phyloP scores from a whole-genome alignment of 2,797 vertebrate species.

The Varecia variegata region DNA sequence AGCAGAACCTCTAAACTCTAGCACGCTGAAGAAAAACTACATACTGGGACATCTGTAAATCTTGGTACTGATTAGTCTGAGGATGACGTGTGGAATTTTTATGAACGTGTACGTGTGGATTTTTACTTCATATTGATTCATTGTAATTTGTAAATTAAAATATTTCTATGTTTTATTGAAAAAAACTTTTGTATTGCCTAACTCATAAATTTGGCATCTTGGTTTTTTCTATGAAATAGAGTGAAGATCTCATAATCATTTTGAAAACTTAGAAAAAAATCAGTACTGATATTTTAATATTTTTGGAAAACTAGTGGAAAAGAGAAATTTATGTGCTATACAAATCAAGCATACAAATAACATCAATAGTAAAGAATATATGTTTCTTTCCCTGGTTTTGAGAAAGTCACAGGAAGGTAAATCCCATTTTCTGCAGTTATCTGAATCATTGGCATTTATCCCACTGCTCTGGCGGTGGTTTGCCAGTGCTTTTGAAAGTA shows the following conservation, averaged over 20 bases:
- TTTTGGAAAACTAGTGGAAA: constrained; percentile 44
- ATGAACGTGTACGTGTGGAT: constrained; percentile 72
- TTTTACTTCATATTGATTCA: constrained; percentile 70
- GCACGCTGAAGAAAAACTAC: constrained; percentile 88
- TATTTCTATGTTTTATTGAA: constrained; percentile 83
- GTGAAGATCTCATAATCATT: constrained; percentile 21
- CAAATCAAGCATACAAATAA: not conserved
- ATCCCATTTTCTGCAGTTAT: not conserved
- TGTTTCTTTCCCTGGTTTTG: not conserved
- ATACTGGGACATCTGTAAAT: constrained; percentile 80
- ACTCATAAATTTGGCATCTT: constrained; percentile 46
- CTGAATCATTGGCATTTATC: not conserved
- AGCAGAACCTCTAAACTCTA: constrained; percentile 96
- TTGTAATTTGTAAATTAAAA: constrained; percentile 86
- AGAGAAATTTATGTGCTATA: not conserved
- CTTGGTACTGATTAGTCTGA: constrained; percentile 82
- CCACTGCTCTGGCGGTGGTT: not conserved
- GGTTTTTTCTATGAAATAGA: constrained; percentile 58
- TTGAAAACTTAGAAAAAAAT: not conserved
- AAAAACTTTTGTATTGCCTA: constrained; percentile 27
- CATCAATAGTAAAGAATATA: not conserved
- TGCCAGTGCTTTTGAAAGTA: not conserved
- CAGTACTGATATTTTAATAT: constrained; percentile 48
- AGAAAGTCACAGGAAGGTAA: not conserved
- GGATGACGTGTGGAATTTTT: constrained; percentile 70